A percentile compares a stretch with the other conserved stretches of the same genome.
Evolutionary conservation across 2,113 vertebrate species (phyloP).

Genomic region (Phasianus colchicus): DNA sequence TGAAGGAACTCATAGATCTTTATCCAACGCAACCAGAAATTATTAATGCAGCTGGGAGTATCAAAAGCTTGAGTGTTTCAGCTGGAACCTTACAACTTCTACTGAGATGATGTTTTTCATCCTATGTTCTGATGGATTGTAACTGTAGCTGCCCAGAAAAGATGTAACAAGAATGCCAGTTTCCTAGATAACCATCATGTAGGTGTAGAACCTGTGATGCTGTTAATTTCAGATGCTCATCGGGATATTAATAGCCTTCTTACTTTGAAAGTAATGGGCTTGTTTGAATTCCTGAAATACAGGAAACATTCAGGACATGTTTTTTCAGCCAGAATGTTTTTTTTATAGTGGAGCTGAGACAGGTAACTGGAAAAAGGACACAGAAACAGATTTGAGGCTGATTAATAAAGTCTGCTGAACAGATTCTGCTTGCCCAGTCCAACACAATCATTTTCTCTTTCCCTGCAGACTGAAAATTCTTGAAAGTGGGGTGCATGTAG

Average conservation of each 20-base stretch:
- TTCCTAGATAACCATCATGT: slow-evolving; percentile 62
- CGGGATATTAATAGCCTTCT: slow-evolving; percentile 47
- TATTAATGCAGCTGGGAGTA: slow-evolving; percentile 67
- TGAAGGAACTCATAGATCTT: slow-evolving; percentile 62
- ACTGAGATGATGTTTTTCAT: slow-evolving; percentile 42
- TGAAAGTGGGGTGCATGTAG: slow-evolving; percentile 28
- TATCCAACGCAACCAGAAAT: slow-evolving; percentile 52
- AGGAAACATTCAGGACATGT: background rate
- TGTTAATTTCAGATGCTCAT: slow-evolving; percentile 64
- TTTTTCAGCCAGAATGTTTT: background rate
- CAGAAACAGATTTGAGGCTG: background rate
- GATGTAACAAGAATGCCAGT: slow-evolving; percentile 19
- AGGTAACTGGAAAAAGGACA: background rate
- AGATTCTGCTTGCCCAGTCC: background rate
- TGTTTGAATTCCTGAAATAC: slow-evolving; percentile 30
- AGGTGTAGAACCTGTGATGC: slow-evolving; percentile 54
- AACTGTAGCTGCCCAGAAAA: slow-evolving; percentile 23
- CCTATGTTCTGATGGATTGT: slow-evolving; percentile 6
- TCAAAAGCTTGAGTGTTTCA: slow-evolving; percentile 59
- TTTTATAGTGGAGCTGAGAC: background rate
- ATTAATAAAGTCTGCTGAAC: background rate
- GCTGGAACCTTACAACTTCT: slow-evolving; percentile 47
- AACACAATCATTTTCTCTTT: background rate
- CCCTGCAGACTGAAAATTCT: slow-evolving; percentile 36
- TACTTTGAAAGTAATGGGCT: slow-evolving; percentile 34